phyloP scores from a whole-genome alignment of 2,113 vertebrate genomes.

The Albula glossodonta region DNA sequence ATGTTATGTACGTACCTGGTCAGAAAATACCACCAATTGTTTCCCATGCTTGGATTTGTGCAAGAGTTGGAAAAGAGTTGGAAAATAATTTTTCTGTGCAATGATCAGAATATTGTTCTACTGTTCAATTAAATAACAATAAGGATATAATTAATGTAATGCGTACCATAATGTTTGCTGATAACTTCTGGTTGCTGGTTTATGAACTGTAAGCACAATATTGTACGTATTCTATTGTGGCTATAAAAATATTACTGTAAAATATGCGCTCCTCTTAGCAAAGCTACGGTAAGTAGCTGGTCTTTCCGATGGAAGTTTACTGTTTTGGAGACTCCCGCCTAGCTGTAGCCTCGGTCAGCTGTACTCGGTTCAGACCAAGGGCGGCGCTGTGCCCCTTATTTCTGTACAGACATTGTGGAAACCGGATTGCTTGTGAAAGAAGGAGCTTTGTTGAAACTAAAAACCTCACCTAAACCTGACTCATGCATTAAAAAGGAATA shows the following conservation, averaged over 20 bases:
- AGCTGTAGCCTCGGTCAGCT: slow-evolving; percentile 32
- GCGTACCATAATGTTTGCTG: too few species aligned
- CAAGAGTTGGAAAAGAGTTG: too few species aligned
- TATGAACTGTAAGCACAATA: background rate
- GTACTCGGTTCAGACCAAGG: slow-evolving; percentile 61
- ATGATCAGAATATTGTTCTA: too few species aligned
- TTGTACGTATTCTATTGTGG: background rate
- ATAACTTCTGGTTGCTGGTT: background rate
- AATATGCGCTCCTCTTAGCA: background rate
- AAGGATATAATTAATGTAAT: too few species aligned
- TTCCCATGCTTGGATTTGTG: too few species aligned
- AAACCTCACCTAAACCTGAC: slow-evolving; percentile 67
- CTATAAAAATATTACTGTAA: background rate
- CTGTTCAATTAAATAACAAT: too few species aligned
- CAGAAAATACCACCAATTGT: too few species aligned
- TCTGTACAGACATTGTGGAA: slow-evolving; percentile 40
- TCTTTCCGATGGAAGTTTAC: background rate
- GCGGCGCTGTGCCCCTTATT: slow-evolving; percentile 64
- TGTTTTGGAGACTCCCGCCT: slow-evolving; percentile 28
- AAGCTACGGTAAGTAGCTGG: background rate
- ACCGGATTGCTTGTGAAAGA: slow-evolving; percentile 62
- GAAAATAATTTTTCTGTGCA: too few species aligned
- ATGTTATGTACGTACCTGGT: too few species aligned
- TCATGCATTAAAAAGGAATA: slow-evolving; percentile 76
- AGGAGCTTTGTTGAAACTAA: slow-evolving; percentile 76